These are phyloP conservation scores for Drosophila lacicola DNA, from an alignment of 2,888 invertebrate genomes.

Conservation along the genomic window DNA sequence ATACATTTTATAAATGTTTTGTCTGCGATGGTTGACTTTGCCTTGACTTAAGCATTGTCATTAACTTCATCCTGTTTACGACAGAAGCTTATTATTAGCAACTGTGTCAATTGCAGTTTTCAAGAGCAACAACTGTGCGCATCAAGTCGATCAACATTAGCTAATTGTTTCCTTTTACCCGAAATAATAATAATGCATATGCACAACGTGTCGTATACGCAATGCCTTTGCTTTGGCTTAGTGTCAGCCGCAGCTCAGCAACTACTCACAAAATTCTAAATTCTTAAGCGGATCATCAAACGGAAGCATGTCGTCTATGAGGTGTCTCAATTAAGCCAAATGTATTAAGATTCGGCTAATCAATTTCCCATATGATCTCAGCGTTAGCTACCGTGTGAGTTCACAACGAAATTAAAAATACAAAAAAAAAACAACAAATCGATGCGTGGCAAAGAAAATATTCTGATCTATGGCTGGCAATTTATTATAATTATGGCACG, in stretches of 20 bases:
- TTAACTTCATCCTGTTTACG: constrained; percentile 73
- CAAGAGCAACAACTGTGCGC: constrained; percentile 62
- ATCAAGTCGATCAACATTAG: constrained; percentile 21
- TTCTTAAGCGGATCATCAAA: constrained; percentile 65
- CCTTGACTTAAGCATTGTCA: constrained; percentile 74
- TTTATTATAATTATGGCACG: constrained; percentile 66
- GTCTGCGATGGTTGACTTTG: constrained; percentile 40
- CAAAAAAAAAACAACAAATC: constrained; percentile 9
- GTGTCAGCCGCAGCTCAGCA: constrained; percentile 54
- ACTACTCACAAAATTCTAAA: constrained; percentile 37
- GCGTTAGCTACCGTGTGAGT: constrained; percentile 59
- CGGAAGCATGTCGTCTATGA: constrained; percentile 62
- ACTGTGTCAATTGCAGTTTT: constrained; percentile 76
- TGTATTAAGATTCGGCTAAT: constrained; percentile 48
- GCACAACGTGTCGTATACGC: constrained; percentile 49
- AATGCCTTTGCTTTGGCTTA: constrained; percentile 39
- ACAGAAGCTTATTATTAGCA: constrained; percentile 35
- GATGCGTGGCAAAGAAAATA: constrained; percentile 42
- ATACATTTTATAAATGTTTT: constrained; percentile 27
- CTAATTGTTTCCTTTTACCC: constrained; percentile 50
- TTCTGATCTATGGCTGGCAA: constrained; percentile 46
- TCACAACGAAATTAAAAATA: constrained; percentile 44
- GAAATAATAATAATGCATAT: constrained; percentile 13
- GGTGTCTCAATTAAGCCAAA: constrained; percentile 66
- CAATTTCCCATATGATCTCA: constrained; percentile 69